phyloP scores from a whole-genome alignment of 2,888 invertebrate species.

The Drosophila parthenogenetica region DNA sequence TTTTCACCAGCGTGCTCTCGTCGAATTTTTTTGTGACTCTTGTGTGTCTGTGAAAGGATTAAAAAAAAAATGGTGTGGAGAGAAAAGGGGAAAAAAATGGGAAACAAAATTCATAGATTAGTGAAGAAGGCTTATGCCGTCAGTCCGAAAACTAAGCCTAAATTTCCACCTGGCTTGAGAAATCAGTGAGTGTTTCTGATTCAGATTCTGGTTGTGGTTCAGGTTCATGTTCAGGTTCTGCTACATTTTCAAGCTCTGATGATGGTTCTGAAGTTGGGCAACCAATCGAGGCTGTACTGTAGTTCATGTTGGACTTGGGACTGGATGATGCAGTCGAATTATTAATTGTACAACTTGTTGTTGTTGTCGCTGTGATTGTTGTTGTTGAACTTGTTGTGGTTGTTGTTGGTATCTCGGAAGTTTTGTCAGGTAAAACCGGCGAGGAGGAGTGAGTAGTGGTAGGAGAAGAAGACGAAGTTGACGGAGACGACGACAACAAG shows the following conservation, averaged over 20 bases:
- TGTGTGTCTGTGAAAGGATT: slow-evolving; percentile 11
- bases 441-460: slow-evolving; percentile 27
- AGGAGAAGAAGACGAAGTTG: not conserved
- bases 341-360: slow-evolving; percentile 10
- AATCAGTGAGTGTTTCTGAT: slow-evolving; percentile 31
- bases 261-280: slow-evolving; percentile 19
- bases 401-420: slow-evolving; percentile 7
- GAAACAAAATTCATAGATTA: slow-evolving; percentile 19
- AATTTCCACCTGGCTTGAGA: slow-evolving; percentile 49
- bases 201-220: slow-evolving; percentile 30
- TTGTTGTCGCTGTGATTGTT: slow-evolving; percentile 11
- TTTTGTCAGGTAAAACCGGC: slow-evolving; percentile 16
- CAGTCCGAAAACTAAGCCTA: slow-evolving; percentile 21
- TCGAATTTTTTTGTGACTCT: slow-evolving; percentile 7
- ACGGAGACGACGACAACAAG: not conserved
- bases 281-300: slow-evolving; percentile 10
- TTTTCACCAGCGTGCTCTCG: no score
- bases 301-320: slow-evolving; percentile 15
- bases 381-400: not conserved
- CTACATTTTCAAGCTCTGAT: slow-evolving; percentile 18
- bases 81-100: slow-evolving; percentile 13
- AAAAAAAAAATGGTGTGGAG: not conserved
- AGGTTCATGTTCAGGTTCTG: slow-evolving; percentile 6
- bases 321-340: slow-evolving; percentile 21
- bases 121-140: not conserved